Conservation (phyloP, 2,113 vertebrate species). For the Colistium nudipinnis region DNA sequence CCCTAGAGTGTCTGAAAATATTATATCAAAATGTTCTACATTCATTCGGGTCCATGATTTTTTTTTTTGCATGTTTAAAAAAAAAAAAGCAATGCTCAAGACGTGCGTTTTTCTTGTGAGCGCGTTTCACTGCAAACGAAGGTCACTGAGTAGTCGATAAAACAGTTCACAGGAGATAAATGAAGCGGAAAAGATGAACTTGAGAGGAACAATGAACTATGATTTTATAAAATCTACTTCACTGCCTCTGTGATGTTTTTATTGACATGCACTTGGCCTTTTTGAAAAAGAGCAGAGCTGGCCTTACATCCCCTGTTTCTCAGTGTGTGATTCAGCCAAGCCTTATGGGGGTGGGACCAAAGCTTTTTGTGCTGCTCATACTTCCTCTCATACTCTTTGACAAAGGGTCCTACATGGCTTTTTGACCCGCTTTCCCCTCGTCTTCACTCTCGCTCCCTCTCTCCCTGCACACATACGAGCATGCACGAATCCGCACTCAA, state of each 20-base stretch:
- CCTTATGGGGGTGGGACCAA: slow-evolving; percentile 35
- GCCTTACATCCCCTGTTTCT: slow-evolving; percentile 4
- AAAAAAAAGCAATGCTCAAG: neutral
- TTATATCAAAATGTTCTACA: too few species aligned
- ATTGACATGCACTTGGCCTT: slow-evolving; percentile 1
- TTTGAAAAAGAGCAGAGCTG: neutral
- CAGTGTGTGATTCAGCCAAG: slow-evolving; percentile 30
- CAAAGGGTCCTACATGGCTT: slow-evolving; percentile 59
- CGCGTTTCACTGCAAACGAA: neutral
- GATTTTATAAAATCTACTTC: slow-evolving; percentile 1
- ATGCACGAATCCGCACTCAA: slow-evolving; percentile 58
- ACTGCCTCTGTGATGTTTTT: slow-evolving; percentile 7
- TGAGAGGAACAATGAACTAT: slow-evolving; percentile 3
- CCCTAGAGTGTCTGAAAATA: too few species aligned
- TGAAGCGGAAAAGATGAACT: neutral
- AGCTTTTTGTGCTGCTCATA: slow-evolving; percentile 46
- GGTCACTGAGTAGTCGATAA: neutral
- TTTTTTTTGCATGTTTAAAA: neutral
- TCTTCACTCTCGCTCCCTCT: slow-evolving; percentile 55
- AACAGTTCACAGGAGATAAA: slow-evolving; percentile 5
- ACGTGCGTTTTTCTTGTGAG: neutral
- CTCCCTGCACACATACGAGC: slow-evolving; percentile 29
- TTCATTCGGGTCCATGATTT: neutral
- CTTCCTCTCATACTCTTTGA: slow-evolving; percentile 34
- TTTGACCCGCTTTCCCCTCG: slow-evolving; percentile 68